Conservation (phyloP, 2,113 vertebrate genomes). For the Pogona vitticeps region DNA sequence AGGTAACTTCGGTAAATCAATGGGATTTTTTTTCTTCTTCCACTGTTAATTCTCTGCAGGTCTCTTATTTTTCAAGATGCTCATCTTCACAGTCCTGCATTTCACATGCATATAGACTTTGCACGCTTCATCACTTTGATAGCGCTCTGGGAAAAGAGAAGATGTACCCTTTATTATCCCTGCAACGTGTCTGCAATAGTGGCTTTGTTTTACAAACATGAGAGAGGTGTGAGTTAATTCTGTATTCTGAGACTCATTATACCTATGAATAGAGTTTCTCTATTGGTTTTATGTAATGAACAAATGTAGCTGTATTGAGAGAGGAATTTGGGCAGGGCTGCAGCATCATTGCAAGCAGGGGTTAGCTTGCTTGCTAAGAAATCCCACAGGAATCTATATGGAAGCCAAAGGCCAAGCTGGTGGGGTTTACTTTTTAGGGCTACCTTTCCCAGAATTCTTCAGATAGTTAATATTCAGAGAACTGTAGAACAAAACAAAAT, state of each 20-base stretch:
- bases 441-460: too few relatives aligned
- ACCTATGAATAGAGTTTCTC: neutral
- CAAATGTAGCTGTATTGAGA: neutral
- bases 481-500: too few relatives aligned
- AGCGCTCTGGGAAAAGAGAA: neutral
- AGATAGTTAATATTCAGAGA: too few relatives aligned
- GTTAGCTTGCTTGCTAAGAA: neutral
- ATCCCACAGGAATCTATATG: neutral
- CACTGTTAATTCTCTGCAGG: slow-evolving; percentile 66
- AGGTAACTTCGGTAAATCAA: slow-evolving; percentile 78
- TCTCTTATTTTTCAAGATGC: neutral
- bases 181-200: neutral
- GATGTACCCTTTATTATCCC: neutral
- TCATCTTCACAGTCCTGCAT: neutral
- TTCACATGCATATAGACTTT: neutral
- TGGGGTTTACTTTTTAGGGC: too few relatives aligned
- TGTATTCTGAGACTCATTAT: neutral
- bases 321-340: neutral
- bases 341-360: neutral
- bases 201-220: neutral
- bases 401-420: too few relatives aligned
- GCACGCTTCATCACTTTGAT: neutral
- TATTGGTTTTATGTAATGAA: neutral
- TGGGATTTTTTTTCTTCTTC: slow-evolving; percentile 72
- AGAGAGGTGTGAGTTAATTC: neutral